These are phyloP conservation scores for Druon quercuslanigerum DNA, from an alignment of 1,140 invertebrate genomes.

Conservation along the genomic window DNA sequence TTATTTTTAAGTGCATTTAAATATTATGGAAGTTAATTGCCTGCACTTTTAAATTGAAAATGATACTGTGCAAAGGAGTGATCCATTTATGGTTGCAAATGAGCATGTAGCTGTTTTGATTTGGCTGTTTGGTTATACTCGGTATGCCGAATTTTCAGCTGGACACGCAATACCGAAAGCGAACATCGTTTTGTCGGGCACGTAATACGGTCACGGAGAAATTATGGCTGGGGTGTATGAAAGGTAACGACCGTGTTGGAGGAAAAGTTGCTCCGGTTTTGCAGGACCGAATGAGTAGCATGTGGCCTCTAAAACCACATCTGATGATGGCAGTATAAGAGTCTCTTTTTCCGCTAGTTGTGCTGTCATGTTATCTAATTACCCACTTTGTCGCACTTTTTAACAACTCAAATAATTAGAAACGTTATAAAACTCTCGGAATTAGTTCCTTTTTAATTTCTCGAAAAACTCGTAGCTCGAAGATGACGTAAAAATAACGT, in stretches of 20 bases:
- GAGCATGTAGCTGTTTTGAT: background rate
- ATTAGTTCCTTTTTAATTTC: no score
- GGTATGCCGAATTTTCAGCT: conserved; percentile 5
- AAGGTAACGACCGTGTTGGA: conserved; percentile 22
- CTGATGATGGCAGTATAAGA: background rate
- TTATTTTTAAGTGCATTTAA: background rate
- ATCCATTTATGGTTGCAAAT: conserved; percentile 21
- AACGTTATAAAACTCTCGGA: no score
- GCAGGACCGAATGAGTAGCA: background rate
- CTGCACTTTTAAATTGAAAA: background rate
- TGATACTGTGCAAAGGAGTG: conserved; percentile 2
- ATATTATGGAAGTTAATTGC: background rate
- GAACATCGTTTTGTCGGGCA: conserved; percentile 11
- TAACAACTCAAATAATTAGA: no score
- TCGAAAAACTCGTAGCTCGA: no score
- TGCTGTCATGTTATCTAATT: background rate
- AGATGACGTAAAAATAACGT: no score
- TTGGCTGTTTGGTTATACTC: conserved; percentile 3
- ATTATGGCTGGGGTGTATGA: conserved; percentile 11
- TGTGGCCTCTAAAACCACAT: background rate
- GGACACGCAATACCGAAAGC: conserved; percentile 30
- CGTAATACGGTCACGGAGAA: conserved; percentile 20
- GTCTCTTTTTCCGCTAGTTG: background rate
- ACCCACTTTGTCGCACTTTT: background rate
- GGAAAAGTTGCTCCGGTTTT: conserved; percentile 1